phyloP scores from a whole-genome alignment of 30 jellyfish, hydroid and myxozoan genomes.

The Aurelia coerulea region DNA sequence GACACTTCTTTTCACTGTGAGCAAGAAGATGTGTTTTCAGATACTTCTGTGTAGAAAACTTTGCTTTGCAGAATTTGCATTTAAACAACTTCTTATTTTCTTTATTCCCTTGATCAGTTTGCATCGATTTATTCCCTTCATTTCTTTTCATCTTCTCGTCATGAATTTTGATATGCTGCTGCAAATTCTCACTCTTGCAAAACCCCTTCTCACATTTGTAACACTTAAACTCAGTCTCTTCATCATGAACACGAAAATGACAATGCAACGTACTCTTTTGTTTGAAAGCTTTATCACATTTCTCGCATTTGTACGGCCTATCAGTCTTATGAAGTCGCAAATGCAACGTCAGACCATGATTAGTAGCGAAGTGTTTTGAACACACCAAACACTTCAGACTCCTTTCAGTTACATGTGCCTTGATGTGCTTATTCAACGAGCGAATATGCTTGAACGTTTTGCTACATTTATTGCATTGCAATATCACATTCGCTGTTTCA shows the following conservation, averaged over 20 bases:
- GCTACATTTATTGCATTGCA: not conserved
- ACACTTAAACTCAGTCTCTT: not conserved
- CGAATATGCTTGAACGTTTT: not conserved
- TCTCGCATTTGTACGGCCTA: constrained; percentile 3
- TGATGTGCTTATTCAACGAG: not conserved
- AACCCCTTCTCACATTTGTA: not conserved
- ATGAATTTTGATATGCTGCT: not conserved
- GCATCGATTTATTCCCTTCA: not conserved
- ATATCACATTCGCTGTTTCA: too few species aligned
- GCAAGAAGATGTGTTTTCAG: not conserved
- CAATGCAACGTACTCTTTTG: not conserved
- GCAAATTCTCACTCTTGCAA: not conserved
- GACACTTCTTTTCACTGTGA: not conserved
- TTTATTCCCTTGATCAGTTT: not conserved
- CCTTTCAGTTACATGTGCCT: not conserved
- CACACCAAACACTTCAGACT: not conserved
- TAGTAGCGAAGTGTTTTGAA: not conserved
- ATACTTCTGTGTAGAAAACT: not conserved
- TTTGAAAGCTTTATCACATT: not conserved
- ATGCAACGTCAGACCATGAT: not conserved
- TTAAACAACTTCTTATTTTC: not conserved
- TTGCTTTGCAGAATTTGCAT: constrained; percentile 10
- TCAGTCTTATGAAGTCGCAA: not conserved
- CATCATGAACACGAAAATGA: not conserved
- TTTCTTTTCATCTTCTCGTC: not conserved